Evolutionary conservation across 1,140 invertebrate species (phyloP), one percentile per base, ranked within the genome.

Genomic region (Drosophila sucinea): DNA sequence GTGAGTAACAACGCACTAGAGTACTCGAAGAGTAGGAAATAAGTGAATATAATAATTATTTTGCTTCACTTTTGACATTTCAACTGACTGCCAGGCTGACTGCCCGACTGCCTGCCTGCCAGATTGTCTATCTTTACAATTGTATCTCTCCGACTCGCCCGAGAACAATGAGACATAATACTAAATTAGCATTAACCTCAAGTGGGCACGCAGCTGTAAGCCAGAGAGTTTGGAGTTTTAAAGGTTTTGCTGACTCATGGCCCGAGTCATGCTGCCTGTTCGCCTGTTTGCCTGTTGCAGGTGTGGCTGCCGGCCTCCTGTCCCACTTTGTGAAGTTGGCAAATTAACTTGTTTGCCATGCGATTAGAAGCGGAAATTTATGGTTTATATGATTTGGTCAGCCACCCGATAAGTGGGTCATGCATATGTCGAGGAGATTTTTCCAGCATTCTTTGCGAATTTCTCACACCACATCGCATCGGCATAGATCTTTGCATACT

Each of bases 31-130:
- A 65, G 67, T 35, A 55, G 27, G 60, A 58, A 27, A 55, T 41
- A 64, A 23, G 60, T 56, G 58, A 62, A 41, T 57, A 77, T 80
- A 67, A 79, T 66, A 86, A 86, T 86, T 86, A 82, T 77, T 64
- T 70, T 64, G 66, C 71, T 79, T 76, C 69, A 87, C 83, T 79
- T 86, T 82, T 86, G 82, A 82, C 82, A 86, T 87, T 87, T 81
- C 32, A 76, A 76, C 81, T 79, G 73, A 51, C 41, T 35, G 55
- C 63, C 73, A 68, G 73, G 38, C 23, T 25, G 29, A 40, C 8
- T 25, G 30, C 6, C 51, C 35, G 38, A 30, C 35, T 56, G 51
- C 27, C 54, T 61, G 41, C 61, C 47, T 70, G 55, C 44, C 67
- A 71, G 65, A 63, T 66, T 71, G 40, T 56, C 67, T 75, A 68